A percentile compares a stretch with the other conserved stretches of the same genome.
Conservation (phyloP, 2,888 invertebrate species). For the Steromphala cineraria region DNA sequence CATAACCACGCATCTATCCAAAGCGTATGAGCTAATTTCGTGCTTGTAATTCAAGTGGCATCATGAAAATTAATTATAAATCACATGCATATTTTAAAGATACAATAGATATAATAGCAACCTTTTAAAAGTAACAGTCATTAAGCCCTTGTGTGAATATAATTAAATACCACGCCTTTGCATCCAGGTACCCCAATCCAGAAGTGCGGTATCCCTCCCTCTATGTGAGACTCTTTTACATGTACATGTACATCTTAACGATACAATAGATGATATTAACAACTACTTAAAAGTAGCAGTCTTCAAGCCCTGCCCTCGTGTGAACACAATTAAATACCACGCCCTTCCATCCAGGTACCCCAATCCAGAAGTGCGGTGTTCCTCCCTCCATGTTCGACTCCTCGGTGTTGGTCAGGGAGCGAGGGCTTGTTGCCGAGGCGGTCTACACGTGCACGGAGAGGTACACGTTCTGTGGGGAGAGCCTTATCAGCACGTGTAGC, state of each 20-base stretch:
- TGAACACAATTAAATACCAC: neutral
- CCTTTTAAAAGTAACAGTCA: too few relatives aligned
- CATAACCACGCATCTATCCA: too few relatives aligned
- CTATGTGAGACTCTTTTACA: neutral
- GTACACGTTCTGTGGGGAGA: constrained; percentile 9
- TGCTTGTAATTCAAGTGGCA: too few relatives aligned
- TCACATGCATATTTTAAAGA: too few relatives aligned
- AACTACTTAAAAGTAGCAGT: too few relatives aligned
- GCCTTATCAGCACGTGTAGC: neutral
- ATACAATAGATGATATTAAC: too few relatives aligned
- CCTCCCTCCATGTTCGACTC: neutral
- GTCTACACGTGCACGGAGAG: neutral
- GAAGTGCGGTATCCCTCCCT: neutral
- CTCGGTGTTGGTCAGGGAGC: neutral
- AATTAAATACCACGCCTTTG: neutral
- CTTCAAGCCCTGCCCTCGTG: too few relatives aligned
- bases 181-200: neutral
- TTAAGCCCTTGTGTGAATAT: neutral
- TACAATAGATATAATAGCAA: too few relatives aligned
- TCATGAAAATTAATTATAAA: too few relatives aligned
- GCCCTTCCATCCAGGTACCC: neutral
- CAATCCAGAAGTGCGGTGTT: neutral
- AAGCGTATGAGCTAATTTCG: too few relatives aligned
- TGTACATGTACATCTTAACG: too few relatives aligned
- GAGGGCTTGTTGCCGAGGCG: neutral